Evolutionary conservation across 2,113 vertebrate genomes (phyloP).

Genomic region (Chionomys nivalis): DNA sequence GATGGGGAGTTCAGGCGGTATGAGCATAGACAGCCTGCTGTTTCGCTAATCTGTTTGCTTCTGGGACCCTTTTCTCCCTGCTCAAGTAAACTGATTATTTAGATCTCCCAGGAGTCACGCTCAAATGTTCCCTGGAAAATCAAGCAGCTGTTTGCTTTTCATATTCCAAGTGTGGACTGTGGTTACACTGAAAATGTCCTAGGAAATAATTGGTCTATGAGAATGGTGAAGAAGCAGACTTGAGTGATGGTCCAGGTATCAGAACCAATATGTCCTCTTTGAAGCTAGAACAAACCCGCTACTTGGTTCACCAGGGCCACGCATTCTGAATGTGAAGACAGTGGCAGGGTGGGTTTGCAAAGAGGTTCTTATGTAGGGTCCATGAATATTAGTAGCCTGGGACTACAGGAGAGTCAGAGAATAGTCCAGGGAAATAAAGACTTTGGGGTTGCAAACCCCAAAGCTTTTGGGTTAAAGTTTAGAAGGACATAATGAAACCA

Average conservation of each 20-base stretch:
- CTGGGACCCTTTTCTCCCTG: not conserved
- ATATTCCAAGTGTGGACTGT: not conserved
- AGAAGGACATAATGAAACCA: not conserved
- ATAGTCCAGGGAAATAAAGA: not conserved
- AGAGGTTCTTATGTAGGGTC: not conserved
- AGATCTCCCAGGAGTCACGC: not conserved
- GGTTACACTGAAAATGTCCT: not conserved
- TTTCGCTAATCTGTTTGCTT: conserved; percentile 13
- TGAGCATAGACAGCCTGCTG: not conserved
- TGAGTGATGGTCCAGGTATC: not conserved
- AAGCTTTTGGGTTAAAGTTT: not conserved
- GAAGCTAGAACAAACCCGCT: not conserved
- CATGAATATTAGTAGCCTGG: not conserved
- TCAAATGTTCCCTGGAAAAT: conserved; percentile 26
- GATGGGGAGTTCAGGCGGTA: not conserved
- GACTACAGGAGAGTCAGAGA: not conserved
- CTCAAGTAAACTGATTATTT: not conserved
- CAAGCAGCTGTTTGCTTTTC: conserved; percentile 1
- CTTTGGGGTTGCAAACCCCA: not conserved
- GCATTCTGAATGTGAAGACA: not conserved
- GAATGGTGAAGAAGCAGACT: not conserved
- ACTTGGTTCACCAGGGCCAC: not conserved
- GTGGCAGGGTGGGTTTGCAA: not conserved
- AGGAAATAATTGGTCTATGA: not conserved
- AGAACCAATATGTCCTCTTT: not conserved